Conservation (phyloP, 2,888 invertebrate species). For the Saturnia japonica region DNA sequence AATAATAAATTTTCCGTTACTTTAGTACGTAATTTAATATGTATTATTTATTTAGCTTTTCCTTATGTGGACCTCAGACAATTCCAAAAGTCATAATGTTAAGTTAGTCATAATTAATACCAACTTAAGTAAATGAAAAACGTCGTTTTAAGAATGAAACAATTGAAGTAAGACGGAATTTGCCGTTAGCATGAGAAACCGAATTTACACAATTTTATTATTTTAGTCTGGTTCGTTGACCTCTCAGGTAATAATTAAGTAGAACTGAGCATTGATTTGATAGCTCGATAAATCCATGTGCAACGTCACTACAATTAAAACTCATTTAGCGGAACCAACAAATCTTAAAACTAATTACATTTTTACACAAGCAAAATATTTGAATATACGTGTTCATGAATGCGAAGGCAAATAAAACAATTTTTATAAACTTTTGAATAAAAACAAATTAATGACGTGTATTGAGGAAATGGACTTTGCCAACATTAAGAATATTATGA, state of each 20-base stretch:
- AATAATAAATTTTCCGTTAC: neutral
- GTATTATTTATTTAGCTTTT: neutral
- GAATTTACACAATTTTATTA: constrained; percentile 17
- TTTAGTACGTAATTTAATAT: neutral
- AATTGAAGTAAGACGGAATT: constrained; percentile 11
- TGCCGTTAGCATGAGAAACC: constrained; percentile 9
- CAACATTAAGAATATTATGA: constrained; percentile 3
- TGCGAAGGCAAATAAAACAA: neutral
- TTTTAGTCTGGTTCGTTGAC: constrained; percentile 17
- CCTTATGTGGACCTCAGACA: neutral
- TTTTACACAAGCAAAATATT: neutral
- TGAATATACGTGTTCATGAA: neutral
- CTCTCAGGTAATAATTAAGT: constrained; percentile 17
- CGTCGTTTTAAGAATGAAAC: neutral
- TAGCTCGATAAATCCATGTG: constrained; percentile 11
- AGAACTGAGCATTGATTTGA: constrained; percentile 7
- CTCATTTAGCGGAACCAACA: neutral
- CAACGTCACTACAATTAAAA: constrained; percentile 12
- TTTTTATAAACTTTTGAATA: neutral
- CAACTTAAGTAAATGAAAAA: neutral
- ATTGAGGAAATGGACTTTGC: neutral
- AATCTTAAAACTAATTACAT: neutral
- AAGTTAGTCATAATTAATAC: neutral
- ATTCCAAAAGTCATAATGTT: neutral
- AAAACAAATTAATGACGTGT: neutral